These are phyloP conservation scores for Metopolophium dirhodum DNA, from an alignment of 1,140 invertebrate genomes.

Conservation along the genomic window DNA sequence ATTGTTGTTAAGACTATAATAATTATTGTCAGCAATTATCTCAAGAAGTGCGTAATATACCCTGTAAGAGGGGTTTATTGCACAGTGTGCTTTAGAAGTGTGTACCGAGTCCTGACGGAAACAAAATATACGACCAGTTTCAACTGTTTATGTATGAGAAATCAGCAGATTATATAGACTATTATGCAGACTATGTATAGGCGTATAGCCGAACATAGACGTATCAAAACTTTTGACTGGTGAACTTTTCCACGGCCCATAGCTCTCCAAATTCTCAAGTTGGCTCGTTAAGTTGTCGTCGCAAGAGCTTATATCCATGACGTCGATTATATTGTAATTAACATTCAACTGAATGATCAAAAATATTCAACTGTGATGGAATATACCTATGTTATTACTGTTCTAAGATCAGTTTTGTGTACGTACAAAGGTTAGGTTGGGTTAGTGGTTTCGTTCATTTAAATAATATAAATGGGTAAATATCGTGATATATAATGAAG, in stretches of 20 bases:
- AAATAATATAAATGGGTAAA: too few relatives aligned
- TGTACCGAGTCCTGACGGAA: not conserved
- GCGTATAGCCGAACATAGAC: not conserved
- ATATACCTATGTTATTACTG: not conserved
- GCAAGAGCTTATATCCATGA: not conserved
- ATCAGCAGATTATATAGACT: not conserved
- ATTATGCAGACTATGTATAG: too few relatives aligned
- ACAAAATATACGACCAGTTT: constrained; percentile 29
- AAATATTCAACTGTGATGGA: not conserved
- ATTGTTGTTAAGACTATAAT: not conserved
- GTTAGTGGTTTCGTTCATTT: too few relatives aligned
- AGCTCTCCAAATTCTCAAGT: not conserved
- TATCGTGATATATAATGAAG: not conserved
- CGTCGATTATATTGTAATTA: constrained; percentile 17
- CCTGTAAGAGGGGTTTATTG: not conserved
- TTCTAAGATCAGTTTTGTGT: not conserved
- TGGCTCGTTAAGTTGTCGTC: not conserved
- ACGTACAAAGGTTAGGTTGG: not conserved
- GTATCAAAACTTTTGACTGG: not conserved
- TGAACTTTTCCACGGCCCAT: not conserved
- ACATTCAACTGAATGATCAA: not conserved
- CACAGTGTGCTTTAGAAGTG: not conserved
- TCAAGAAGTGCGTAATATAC: not conserved
- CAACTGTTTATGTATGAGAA: not conserved
- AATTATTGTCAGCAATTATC: constrained; percentile 4